Evolutionary conservation across 2,113 vertebrate genomes (phyloP).

Genomic region (Podilymbus podiceps): DNA sequence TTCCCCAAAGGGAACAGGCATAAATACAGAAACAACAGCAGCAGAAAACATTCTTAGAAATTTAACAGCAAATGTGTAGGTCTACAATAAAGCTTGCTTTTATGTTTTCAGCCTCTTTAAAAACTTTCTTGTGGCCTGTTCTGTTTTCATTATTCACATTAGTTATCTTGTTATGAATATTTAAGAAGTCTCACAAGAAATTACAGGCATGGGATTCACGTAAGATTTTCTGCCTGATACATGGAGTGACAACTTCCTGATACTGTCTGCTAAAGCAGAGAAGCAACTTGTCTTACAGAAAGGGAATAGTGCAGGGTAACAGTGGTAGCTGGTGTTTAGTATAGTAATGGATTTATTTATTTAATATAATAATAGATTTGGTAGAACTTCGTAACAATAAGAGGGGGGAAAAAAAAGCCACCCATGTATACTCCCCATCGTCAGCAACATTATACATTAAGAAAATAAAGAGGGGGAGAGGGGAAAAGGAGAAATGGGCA

Average conservation of each 20-base stretch:
- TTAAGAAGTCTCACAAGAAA: neutral
- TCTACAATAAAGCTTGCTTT: neutral
- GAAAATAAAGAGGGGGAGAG: neutral
- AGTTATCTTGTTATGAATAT: neutral
- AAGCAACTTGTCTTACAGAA: neutral
- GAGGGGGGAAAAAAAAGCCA: neutral
- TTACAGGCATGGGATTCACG: neutral
- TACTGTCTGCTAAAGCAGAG: neutral
- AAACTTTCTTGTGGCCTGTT: neutral
- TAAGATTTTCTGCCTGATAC: neutral
- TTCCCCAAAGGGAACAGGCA: neutral
- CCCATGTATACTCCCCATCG: neutral
- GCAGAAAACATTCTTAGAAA: neutral
- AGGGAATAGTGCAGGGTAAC: neutral
- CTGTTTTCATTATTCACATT: neutral
- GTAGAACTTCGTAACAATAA: neutral
- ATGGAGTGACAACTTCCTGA: neutral
- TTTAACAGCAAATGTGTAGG: neutral
- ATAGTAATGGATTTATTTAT: neutral
- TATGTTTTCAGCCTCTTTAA: neutral
- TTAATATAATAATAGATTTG: neutral
- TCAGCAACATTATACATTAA: neutral
- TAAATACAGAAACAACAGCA: neutral
- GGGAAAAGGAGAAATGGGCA: neutral
- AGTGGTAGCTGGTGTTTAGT: neutral